Evolutionary conservation across 2,888 invertebrate genomes (phyloP), one percentile per base, ranked within the genome.

Genomic region (Dynastes tityus): DNA sequence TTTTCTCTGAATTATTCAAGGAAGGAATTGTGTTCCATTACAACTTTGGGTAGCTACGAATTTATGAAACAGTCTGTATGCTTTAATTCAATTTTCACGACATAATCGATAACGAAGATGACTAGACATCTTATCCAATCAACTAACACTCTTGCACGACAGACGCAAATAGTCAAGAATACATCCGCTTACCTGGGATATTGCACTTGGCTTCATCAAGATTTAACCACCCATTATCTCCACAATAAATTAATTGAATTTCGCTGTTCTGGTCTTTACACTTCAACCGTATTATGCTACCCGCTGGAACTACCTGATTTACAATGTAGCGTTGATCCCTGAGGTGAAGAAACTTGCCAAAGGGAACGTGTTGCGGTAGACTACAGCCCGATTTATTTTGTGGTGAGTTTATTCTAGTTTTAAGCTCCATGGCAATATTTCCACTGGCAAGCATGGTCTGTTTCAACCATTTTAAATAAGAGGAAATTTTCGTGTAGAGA

Each of bases 401-500:
- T 29, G 13, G 6, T 29, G 2, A 9, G 3, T 11, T 51, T 2
- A 27, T 49, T 68, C 68, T 27, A 51, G 68, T 68, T 68, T 6
- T 29, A 16, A 68, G 51, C 2, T 27, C 4, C 3, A 68, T 68
- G 29, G 13, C 6, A n/a, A 53, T n/a, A 27, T 22, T 13, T 29
- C 4, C 27, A 11, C n/a, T 29, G 5, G 11, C n/a, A 22, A 3
- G 0, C 13, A 68, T 51, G 29, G 2, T 11, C 2, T 22, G 22
- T 29, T 27, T 68, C 29, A 68, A 13, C 68, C 68, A 68, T n/a
- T 11, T 27, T 51, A 51, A 13, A 51, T 51, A 68, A 68, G 22
- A 3, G 2, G 68, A 68, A 68, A 68, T 27, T 13, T 51, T 68
- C 9, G 68, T 68, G 51, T 68, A 68, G 4, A 68, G 27, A 68